Evolutionary conservation across 2,888 invertebrate genomes (phyloP), one percentile per base, ranked within the genome.

Genomic region (Punctoribates punctum): DNA sequence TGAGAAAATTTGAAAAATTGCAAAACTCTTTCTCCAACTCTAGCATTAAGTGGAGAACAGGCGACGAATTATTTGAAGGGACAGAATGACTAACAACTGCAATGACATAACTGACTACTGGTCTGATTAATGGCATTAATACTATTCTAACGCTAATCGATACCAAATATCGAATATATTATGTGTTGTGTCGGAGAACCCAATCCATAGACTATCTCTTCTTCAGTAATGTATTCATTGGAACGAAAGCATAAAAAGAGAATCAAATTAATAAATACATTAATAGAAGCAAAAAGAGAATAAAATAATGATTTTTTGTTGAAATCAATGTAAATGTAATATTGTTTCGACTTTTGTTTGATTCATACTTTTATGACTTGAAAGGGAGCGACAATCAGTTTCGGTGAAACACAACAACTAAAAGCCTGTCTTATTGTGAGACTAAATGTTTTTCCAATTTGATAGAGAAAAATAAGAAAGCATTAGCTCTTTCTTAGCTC

Each of bases 31-130:
- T 60, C 42, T 42, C 42, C 42, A 42, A 42, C 42, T 42, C 17
- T 11, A 38, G 38, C 20, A 67, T n/a, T 27, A 20, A 38, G 9
- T 67, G n/a, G 2, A 67, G n/a, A 67, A 67, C n/a, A 27, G 20
- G 8, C 6, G 11, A 38, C 20, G 54, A 54, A 54, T 67, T 67
- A 67, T 67, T 67, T 67, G 38, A 62, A n/a, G 62, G 29, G 29
- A 62, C 29, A 62, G 20, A 67, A 67, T 67, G 38, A 67, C 65
- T 38, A 67, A 67, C 65, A 67, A 38, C 65, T 38, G 38, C n/a
- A 38, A 67, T 67, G 38, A 67, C 38, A 67, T 38, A 38, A 38
- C 34, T 38, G 65, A 67, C 34, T 67, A 67, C 65, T 29, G 15
- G 65, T 67, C 34, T 62, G 38, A 67, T 67, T 67, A 67, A 67